Conservation (phyloP, 2,888 invertebrate genomes). For the Notodonta ziczac region DNA sequence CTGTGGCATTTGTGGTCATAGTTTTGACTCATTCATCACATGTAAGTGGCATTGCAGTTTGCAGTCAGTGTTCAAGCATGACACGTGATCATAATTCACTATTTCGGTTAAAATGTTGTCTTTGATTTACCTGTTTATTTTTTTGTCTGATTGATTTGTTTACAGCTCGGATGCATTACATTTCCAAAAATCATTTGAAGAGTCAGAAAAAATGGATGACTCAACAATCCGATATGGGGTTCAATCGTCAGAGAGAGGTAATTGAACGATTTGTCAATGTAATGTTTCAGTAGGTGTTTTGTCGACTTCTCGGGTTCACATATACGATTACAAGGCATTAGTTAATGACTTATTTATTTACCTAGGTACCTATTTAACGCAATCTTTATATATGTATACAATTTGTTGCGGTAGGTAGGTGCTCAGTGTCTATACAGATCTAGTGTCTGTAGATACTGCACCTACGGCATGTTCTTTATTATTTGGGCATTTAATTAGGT, state of each 20-base stretch:
- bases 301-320: slow-evolving; percentile 59
- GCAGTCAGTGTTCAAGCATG: no score
- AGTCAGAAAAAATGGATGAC: slow-evolving; percentile 66
- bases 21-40: slow-evolving; percentile 47
- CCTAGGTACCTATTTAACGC: not conserved
- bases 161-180: slow-evolving; percentile 74
- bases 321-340: slow-evolving; percentile 17
- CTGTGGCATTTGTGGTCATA: slow-evolving; percentile 63
- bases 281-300: slow-evolving; percentile 66
- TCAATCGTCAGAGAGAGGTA: slow-evolving; percentile 57
- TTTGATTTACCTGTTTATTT: not conserved
- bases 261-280: slow-evolving; percentile 67
- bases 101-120: not conserved
- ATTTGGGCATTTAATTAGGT: no score
- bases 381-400: not conserved
- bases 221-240: slow-evolving; percentile 36
- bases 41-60: slow-evolving; percentile 51
- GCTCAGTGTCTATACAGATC: no score
- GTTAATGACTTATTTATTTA: not conserved
- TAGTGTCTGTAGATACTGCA: no score
- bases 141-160: slow-evolving; percentile 35
- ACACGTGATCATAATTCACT: not conserved
- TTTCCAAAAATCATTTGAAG: slow-evolving; percentile 69
- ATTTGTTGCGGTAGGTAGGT: no score
- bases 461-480: no score